These are phyloP conservation scores for Tragelaphus buxtoni DNA, from an alignment of 2,113 vertebrate species.

Conservation along the genomic window DNA sequence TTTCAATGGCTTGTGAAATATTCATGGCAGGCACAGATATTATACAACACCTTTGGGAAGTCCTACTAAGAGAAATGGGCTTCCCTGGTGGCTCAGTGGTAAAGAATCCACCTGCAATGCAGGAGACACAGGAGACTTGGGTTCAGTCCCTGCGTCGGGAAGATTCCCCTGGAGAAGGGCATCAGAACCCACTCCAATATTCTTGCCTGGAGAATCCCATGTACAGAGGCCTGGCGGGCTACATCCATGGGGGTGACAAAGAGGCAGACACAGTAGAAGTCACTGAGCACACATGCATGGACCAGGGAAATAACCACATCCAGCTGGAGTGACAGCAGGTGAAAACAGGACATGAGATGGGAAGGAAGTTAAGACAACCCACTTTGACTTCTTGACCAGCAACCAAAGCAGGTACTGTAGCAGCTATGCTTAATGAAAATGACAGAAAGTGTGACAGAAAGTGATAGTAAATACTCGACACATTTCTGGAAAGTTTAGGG, in stretches of 20 bases:
- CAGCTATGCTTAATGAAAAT: not conserved
- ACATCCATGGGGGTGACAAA: not conserved
- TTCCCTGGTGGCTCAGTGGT: not conserved
- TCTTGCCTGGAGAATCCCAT: not conserved
- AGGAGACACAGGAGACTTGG: not conserved
- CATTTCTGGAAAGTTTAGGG: not conserved
- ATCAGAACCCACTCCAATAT: not conserved
- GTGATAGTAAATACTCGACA: not conserved
- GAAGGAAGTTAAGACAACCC: not conserved
- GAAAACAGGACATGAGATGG: not conserved
- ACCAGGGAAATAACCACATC: not conserved
- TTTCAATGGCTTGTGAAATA: not conserved
- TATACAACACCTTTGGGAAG: not conserved
- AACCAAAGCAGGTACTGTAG: not conserved
- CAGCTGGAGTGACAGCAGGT: not conserved
- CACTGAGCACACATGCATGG: accelerated
- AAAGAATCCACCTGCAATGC: not conserved
- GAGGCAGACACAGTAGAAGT: not conserved
- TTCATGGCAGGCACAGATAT: no score
- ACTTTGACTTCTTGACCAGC: not conserved
- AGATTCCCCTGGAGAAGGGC: not conserved
- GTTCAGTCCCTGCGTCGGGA: not conserved
- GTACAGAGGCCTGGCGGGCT: not conserved
- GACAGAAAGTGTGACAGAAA: not conserved
- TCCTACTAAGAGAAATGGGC: not conserved